Evolutionary conservation across 2,113 vertebrate genomes (phyloP).

Genomic region (Peromyscus polionotus): DNA sequence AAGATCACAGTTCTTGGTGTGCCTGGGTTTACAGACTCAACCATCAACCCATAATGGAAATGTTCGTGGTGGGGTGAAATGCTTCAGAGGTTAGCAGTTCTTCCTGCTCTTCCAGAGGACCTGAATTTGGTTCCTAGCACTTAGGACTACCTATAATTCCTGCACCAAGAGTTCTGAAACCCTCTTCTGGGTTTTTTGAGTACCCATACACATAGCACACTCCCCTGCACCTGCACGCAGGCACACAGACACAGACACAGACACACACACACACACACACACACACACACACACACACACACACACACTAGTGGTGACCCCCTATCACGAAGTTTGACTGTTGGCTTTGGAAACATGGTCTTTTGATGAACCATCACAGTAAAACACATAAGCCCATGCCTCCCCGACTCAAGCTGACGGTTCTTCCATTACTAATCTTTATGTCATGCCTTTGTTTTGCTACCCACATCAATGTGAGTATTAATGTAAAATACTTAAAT

Average conservation of each 20-base stretch:
- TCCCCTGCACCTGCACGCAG: rapidly evolving
- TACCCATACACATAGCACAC: background rate
- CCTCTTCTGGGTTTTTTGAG: background rate
- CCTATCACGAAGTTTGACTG: background rate
- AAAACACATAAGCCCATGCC: background rate
- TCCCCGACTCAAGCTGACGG: no score
- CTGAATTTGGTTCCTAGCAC: background rate
- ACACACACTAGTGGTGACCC: background rate
- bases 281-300: background rate
- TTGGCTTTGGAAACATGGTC: background rate
- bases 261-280: no score
- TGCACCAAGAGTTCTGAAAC: background rate
- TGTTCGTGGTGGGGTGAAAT: background rate
- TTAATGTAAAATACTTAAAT: background rate
- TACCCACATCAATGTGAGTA: background rate
- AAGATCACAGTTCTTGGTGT: background rate
- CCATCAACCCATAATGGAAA: background rate
- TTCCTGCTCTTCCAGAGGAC: background rate
- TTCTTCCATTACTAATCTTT: background rate
- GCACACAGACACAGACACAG: no score
- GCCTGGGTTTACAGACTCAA: background rate
- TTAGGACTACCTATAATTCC: background rate
- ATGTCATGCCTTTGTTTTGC: background rate
- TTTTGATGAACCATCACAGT: background rate
- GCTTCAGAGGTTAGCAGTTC: no score